Evolutionary conservation across 2,888 invertebrate genomes (phyloP).

Genomic region (Mythimna ferrago): DNA sequence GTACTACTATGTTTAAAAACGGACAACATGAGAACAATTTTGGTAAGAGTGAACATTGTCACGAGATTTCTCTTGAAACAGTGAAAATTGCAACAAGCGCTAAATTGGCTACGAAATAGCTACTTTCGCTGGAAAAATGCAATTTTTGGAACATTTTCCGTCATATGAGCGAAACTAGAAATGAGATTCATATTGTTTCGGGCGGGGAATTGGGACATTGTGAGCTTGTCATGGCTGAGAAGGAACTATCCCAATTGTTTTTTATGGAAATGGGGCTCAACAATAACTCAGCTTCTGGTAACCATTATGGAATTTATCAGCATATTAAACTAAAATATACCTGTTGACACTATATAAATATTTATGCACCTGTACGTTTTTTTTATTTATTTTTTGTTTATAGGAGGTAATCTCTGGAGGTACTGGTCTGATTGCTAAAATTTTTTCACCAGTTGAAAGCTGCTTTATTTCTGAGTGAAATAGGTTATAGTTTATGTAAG

Average conservation of each 20-base stretch:
- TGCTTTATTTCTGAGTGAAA: no score
- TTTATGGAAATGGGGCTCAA: neutral
- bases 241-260: neutral
- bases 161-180: conserved; percentile 44
- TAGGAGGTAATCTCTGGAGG: no score
- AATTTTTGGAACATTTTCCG: conserved; percentile 50
- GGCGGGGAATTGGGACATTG: conserved; percentile 14
- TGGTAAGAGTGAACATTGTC: conserved; percentile 38
- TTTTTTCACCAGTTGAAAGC: no score
- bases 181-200: conserved; percentile 42
- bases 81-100: conserved; percentile 51
- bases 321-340: neutral
- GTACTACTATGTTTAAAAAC: conserved; percentile 7
- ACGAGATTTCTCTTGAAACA: conserved; percentile 30
- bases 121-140: conserved; percentile 47
- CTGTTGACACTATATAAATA: no score
- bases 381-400: no score
- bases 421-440: no score
- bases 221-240: neutral
- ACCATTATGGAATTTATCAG: no score
- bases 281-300: neutral
- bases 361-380: no score
- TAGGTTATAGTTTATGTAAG: no score
- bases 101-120: conserved; percentile 52
- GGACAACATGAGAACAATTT: neutral